phyloP scores from a whole-genome alignment of 2,797 vertebrate genomes.

The Zalophus californianus region DNA sequence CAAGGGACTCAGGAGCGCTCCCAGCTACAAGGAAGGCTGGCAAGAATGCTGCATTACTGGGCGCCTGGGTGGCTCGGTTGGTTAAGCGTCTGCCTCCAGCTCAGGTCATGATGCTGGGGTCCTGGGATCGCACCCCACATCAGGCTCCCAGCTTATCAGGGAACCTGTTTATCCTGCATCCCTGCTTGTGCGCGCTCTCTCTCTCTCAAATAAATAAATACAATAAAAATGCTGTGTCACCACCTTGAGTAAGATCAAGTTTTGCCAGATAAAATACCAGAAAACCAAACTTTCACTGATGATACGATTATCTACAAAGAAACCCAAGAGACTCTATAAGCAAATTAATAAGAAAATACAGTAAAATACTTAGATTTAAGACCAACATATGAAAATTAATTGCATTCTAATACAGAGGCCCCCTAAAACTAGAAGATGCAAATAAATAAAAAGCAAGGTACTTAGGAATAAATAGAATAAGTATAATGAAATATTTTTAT shows the following conservation, averaged over 20 bases:
- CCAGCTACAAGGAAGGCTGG: background rate
- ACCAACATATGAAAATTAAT: background rate
- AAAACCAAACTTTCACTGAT: background rate
- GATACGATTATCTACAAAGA: background rate
- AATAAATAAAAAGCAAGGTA: background rate
- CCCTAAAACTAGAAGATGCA: background rate
- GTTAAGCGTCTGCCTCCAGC: no score
- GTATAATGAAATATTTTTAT: background rate
- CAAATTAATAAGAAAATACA: background rate
- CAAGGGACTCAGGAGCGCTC: background rate
- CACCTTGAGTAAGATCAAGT: background rate
- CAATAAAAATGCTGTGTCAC: background rate
- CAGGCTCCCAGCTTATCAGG: no score
- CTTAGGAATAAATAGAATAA: background rate
- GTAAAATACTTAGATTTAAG: background rate
- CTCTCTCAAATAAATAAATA: no score
- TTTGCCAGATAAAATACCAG: constrained; percentile 4
- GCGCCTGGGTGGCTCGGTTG: no score
- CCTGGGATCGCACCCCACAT: no score
- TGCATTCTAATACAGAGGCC: background rate
- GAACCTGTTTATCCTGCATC: no score
- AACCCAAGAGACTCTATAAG: background rate
- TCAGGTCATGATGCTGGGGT: no score
- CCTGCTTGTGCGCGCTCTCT: no score
- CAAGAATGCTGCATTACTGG: background rate